A percentile compares a stretch with the other conserved stretches of the same genome.
Evolutionary conservation across 2,797 vertebrate genomes (phyloP).

Genomic region (Dromococcyx pavoninus): DNA sequence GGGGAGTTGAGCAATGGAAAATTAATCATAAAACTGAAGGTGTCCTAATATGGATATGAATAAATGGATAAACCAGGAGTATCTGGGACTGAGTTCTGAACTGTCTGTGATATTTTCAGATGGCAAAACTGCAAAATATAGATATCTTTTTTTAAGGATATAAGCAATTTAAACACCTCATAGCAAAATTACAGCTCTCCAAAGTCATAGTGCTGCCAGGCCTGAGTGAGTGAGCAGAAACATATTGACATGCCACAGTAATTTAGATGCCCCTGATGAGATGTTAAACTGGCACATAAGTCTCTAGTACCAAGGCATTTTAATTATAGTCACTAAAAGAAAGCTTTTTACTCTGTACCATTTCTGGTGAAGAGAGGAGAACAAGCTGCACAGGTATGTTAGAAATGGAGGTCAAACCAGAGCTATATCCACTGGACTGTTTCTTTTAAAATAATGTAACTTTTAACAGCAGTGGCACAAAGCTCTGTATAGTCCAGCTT

Average conservation of each 20-base stretch:
- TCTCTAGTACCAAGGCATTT: neutral
- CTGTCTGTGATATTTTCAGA: neutral
- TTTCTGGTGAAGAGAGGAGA: neutral
- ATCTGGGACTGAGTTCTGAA: neutral
- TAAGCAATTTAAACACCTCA: neutral
- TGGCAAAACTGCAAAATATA: neutral
- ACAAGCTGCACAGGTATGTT: neutral
- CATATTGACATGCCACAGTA: neutral
- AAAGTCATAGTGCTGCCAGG: neutral
- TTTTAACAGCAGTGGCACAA: neutral
- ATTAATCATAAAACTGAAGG: neutral
- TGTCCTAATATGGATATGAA: neutral
- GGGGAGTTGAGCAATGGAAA: neutral
- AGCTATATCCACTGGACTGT: neutral
- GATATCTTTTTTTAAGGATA: neutral
- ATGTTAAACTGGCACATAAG: neutral
- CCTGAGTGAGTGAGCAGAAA: neutral
- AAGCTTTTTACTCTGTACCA: neutral
- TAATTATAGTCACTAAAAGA: neutral
- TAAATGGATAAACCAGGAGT: neutral
- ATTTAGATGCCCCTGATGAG: fast-evolving
- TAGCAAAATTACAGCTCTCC: neutral
- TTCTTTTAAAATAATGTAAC: neutral
- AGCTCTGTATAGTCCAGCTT: neutral
- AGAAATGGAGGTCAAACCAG: neutral